Percentiles rank a stretch among this genome's conserved stretches.
Conservation (phyloP, 2,797 vertebrate species). For the Morelia viridis region DNA sequence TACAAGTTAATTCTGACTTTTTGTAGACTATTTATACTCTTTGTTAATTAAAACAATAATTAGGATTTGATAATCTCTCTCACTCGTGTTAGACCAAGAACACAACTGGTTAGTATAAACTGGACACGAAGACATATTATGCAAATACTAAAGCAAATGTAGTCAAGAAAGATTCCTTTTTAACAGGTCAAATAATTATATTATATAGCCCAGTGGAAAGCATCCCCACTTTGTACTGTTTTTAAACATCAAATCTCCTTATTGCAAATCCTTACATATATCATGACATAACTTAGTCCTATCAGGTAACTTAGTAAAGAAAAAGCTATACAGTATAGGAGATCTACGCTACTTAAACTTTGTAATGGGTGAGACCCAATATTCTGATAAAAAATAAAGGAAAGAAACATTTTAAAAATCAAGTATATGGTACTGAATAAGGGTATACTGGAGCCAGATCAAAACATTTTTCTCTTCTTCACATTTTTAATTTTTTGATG, state of each 20-base stretch:
- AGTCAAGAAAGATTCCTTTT: neutral
- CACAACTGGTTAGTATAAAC: neutral
- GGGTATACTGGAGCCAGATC: constrained; percentile 40
- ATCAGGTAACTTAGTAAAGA: constrained; percentile 52
- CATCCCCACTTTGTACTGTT: constrained; percentile 16
- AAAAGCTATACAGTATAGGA: constrained; percentile 44
- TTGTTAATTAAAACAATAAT: neutral
- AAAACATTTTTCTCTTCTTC: constrained; percentile 59
- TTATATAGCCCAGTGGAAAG: constrained; percentile 20
- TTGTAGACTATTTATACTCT: neutral
- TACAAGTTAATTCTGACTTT: neutral
- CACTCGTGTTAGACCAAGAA: neutral
- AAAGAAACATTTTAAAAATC: constrained; percentile 56
- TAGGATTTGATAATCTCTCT: neutral
- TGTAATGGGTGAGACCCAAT: constrained; percentile 41
- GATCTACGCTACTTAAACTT: constrained; percentile 22
- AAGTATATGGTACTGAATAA: constrained; percentile 48
- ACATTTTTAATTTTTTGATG: constrained; percentile 50
- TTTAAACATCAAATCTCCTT: constrained; percentile 4
- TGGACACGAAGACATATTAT: neutral
- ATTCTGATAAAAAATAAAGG: constrained; percentile 51
- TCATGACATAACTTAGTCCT: constrained; percentile 11
- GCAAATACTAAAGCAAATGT: constrained; percentile 30
- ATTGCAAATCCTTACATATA: neutral
- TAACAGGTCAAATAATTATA: constrained; percentile 18